phyloP scores from a whole-genome alignment of 2,888 invertebrate species.

The Diaphora mendica region DNA sequence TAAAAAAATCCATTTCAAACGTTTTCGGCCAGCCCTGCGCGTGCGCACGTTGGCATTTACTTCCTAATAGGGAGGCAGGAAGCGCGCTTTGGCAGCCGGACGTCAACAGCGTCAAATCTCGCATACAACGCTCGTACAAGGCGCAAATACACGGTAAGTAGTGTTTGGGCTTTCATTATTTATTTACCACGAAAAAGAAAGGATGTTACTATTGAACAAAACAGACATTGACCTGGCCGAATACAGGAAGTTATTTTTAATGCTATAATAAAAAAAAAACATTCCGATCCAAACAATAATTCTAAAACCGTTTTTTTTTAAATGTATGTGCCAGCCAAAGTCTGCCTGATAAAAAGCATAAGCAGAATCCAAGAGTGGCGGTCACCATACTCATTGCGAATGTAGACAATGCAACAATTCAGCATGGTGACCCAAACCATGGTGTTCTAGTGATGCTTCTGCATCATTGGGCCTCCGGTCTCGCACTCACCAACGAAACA shows the following conservation, averaged over 20 bases:
- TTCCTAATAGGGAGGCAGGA: slow-evolving; percentile 80
- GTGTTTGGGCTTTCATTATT: slow-evolving; percentile 13
- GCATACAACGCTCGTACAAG: slow-evolving; percentile 16
- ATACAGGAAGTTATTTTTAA: neutral
- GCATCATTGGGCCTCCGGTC: too few species aligned
- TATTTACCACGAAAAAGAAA: neutral
- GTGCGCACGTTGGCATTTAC: slow-evolving; percentile 60
- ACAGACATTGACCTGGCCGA: neutral
- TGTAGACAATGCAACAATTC: too few species aligned
- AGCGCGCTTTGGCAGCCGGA: slow-evolving; percentile 60
- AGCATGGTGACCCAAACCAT: too few species aligned
- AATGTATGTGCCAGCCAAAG: too few species aligned
- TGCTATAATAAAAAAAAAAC: too few species aligned
- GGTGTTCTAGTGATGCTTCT: too few species aligned
- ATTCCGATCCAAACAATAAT: too few species aligned
- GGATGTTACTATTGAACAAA: neutral
- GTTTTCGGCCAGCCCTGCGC: slow-evolving; percentile 48
- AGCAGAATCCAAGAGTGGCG: too few species aligned
- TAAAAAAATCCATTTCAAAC: neutral
- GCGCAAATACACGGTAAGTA: slow-evolving; percentile 5
- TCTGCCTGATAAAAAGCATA: too few species aligned
- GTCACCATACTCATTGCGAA: too few species aligned
- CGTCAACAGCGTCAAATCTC: slow-evolving; percentile 30
- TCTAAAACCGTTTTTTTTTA: too few species aligned
- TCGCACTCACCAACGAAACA: too few species aligned